Evolutionary conservation across 1,140 invertebrate species (phyloP).

Genomic region (Ganaspis sp.): DNA sequence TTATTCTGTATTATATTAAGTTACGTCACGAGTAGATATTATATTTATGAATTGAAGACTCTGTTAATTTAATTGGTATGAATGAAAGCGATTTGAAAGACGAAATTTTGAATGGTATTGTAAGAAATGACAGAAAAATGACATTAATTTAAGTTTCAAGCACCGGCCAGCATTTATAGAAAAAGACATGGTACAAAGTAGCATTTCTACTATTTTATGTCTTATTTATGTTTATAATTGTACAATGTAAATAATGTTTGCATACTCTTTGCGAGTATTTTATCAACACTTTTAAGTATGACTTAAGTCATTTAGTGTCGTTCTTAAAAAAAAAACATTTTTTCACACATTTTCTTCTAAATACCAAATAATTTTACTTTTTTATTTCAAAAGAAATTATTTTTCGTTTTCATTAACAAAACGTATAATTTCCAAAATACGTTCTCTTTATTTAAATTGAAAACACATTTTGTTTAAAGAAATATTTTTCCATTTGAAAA

Average conservation of each 20-base stretch:
- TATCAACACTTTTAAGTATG: constrained; percentile 7
- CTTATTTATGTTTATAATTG: constrained; percentile 56
- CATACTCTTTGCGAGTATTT: constrained; percentile 48
- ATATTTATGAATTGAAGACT: constrained; percentile 48
- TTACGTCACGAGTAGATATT: constrained; percentile 21
- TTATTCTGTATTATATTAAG: constrained; percentile 37
- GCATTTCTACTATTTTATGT: constrained; percentile 57
- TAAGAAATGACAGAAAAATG: constrained; percentile 38
- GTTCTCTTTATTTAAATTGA: too few relatives aligned
- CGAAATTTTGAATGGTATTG: constrained; percentile 30
- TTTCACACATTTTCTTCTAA: too few relatives aligned
- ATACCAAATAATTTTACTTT: too few relatives aligned
- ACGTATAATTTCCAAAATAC: too few relatives aligned
- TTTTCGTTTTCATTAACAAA: too few relatives aligned
- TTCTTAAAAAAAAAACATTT: too few relatives aligned
- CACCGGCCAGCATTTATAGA: constrained; percentile 57
- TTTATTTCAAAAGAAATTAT: too few relatives aligned
- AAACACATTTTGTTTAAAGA: too few relatives aligned
- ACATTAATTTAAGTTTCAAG: constrained; percentile 51
- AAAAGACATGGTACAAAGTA: constrained; percentile 60
- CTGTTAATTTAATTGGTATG: constrained; percentile 53
- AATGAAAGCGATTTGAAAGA: constrained; percentile 37
- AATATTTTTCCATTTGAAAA: too few relatives aligned
- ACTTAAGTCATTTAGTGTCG: constrained; percentile 7
- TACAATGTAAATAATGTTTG: constrained; percentile 64